These are phyloP conservation scores for Lycophotia porphyrea DNA, from an alignment of 2,888 invertebrate species.

Conservation along the genomic window DNA sequence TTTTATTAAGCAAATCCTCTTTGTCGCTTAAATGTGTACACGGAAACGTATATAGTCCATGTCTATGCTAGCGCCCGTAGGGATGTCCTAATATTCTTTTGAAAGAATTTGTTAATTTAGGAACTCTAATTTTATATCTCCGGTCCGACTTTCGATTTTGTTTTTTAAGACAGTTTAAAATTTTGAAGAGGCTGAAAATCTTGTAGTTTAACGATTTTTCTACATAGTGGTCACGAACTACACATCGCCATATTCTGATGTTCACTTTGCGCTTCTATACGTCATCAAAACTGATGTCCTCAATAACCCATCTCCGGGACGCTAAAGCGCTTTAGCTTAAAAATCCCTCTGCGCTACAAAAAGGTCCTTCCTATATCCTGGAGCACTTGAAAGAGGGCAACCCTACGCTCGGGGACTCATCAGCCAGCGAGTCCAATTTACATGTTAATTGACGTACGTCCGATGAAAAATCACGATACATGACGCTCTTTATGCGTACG, in stretches of 20 bases:
- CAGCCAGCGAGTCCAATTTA: slow-evolving; percentile 78
- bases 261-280: neutral
- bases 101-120: neutral
- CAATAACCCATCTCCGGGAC: neutral
- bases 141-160: neutral
- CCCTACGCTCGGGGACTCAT: slow-evolving; percentile 59
- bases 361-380: neutral
- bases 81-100: slow-evolving; percentile 21
- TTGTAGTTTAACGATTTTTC: neutral
- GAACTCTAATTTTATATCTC: neutral
- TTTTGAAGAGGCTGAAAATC: neutral
- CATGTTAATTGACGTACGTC: slow-evolving; percentile 83
- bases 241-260: neutral
- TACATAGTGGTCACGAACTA: neutral
- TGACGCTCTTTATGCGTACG: slow-evolving; percentile 65
- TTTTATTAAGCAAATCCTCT: slow-evolving; percentile 74
- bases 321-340: slow-evolving; percentile 28
- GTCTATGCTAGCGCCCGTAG: slow-evolving; percentile 16
- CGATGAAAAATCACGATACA: slow-evolving; percentile 77
- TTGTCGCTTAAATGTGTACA: slow-evolving; percentile 59
- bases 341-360: slow-evolving; percentile 21
- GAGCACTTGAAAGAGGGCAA: slow-evolving; percentile 24
- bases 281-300: neutral
- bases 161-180: neutral
- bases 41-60: slow-evolving; percentile 29